These are phyloP conservation scores for Sphaerophoria taeniata DNA, from an alignment of 2,888 invertebrate genomes.

Conservation along the genomic window DNA sequence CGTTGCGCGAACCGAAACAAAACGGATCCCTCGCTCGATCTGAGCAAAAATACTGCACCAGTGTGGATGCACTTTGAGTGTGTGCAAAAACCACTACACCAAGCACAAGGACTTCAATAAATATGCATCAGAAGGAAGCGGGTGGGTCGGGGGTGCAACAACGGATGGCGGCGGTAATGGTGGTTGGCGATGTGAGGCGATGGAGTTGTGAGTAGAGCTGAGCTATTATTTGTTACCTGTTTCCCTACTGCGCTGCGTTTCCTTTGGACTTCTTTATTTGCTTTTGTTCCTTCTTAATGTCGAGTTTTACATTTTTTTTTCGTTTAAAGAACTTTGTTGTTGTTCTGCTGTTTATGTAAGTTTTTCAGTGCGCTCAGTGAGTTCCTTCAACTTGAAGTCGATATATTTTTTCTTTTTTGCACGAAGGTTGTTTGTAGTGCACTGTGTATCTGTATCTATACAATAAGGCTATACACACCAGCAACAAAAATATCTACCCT, in stretches of 20 bases:
- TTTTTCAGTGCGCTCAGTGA: slow-evolving; percentile 64
- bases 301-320: slow-evolving; percentile 69
- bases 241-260: slow-evolving; percentile 70
- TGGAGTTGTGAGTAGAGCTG: slow-evolving; percentile 60
- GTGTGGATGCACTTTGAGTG: slow-evolving; percentile 65
- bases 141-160: slow-evolving; percentile 38
- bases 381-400: slow-evolving; percentile 74
- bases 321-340: neutral
- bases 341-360: slow-evolving; percentile 58
- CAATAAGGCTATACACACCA: slow-evolving; percentile 14
- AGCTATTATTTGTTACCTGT: slow-evolving; percentile 70
- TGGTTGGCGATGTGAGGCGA: slow-evolving; percentile 40
- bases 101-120: slow-evolving; percentile 7
- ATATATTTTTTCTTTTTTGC: slow-evolving; percentile 50
- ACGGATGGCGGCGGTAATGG: slow-evolving; percentile 31
- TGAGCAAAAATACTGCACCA: slow-evolving; percentile 55
- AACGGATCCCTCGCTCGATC: slow-evolving; percentile 52
- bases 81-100: slow-evolving; percentile 50
- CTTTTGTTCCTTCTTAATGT: slow-evolving; percentile 65
- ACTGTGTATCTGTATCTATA: slow-evolving; percentile 34
- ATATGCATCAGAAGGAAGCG: slow-evolving; percentile 22
- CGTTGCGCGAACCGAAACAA: slow-evolving; percentile 30
- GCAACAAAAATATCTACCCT: slow-evolving; percentile 48
- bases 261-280: slow-evolving; percentile 55
- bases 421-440: slow-evolving; percentile 55